Evolutionary conservation across 1,140 invertebrate genomes (phyloP), one percentile per base, ranked within the genome.

Genomic region (Orius insidiosus): DNA sequence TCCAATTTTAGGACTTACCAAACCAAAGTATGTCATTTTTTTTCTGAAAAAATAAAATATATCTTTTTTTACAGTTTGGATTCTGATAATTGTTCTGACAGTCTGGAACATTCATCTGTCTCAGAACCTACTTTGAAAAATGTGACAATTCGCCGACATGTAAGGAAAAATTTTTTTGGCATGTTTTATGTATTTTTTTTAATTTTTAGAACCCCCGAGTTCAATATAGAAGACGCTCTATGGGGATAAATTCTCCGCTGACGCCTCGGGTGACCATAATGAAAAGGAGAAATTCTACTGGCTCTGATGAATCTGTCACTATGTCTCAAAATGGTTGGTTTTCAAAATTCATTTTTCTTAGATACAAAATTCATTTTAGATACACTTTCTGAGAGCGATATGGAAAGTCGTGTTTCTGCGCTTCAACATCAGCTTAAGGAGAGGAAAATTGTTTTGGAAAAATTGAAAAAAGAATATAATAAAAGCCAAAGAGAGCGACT

Each of bases 261-360:
- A 53, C 55, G 35, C 56, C 58, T 14, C 36, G 53, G 8, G 44
- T 54, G 5, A 49, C 54, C 32, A 47, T 55, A 13, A 53, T 56
- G 18, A 52, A 54, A 32, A 55, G 61, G 40, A 52, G 61, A 34
- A 59, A 65, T 43, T 71, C 68, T 11, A 69, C 67, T 57, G 69
- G 69, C 43, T 70, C 69, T 19, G 69, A 71, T 53, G 69, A 70
- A 48, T 71, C 69, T 0, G 58, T 69, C 36, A 64, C 66, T 3
- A 58, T 68, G 34, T 68, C 68, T 46, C 64, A 65, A 49, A 58
- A 55, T 53, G 59, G 58, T 58, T 44, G 30, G 40, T 48, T 14
- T 7, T 7, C 6, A 7, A 38, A 38, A 6, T 38, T 6, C 36
- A 38, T 7, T 33, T n/a, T n/a, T n/a, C n/a, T n/a, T n/a, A n/a